These are phyloP conservation scores for Pluvianellus socialis DNA, from an alignment of 2,113 vertebrate genomes.

Conservation along the genomic window DNA sequence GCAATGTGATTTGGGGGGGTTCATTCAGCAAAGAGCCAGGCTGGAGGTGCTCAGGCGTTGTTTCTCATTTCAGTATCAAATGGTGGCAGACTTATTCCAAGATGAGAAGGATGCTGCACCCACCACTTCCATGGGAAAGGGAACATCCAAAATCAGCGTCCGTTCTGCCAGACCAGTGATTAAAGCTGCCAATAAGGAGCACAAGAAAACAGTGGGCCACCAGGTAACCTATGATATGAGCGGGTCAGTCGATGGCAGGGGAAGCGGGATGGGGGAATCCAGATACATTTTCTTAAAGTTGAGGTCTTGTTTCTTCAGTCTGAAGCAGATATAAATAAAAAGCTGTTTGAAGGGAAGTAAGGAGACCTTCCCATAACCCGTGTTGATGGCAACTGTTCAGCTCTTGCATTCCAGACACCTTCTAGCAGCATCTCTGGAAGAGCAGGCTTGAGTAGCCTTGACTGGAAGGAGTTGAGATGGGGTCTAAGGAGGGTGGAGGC, in stretches of 20 bases:
- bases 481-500: not conserved
- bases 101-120: conserved; percentile 74
- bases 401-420: not conserved
- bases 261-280: not conserved
- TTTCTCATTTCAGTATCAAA: conserved; percentile 78
- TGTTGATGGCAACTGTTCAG: not conserved
- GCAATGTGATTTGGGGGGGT: fast-evolving
- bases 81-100: conserved; percentile 89
- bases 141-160: conserved; percentile 74
- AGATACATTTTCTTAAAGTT: not conserved
- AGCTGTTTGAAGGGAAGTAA: not conserved
- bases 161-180: conserved; percentile 76
- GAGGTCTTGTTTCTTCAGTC: not conserved
- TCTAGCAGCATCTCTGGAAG: not conserved
- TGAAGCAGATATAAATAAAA: not conserved
- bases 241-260: fast-evolving
- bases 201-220: conserved; percentile 90
- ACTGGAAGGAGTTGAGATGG: not conserved
- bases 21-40: not conserved
- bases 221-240: conserved; percentile 77
- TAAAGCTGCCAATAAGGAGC: conserved; percentile 88
- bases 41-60: not conserved
- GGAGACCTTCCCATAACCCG: fast-evolving
- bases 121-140: not conserved
- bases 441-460: not conserved